Percentiles rank a stretch among this genome's conserved stretches.
Conservation (phyloP, 2,797 vertebrate genomes). For the Cottoperca gobio region DNA sequence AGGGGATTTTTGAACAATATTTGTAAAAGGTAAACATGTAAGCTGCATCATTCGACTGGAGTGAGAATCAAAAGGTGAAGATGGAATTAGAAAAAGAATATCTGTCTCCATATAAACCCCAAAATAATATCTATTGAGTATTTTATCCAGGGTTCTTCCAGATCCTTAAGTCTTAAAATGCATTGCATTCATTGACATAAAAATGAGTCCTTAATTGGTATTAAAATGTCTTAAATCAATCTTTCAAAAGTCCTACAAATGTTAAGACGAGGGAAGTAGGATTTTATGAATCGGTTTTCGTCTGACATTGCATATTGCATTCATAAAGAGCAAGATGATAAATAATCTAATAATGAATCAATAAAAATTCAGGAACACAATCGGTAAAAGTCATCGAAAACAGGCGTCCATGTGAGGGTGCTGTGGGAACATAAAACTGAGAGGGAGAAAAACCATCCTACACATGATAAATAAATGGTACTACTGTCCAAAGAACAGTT, state of each 20-base stretch:
- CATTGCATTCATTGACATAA: too few species aligned
- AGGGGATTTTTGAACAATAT: not conserved
- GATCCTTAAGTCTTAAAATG: too few species aligned
- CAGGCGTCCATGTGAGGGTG: slow-evolving; percentile 6
- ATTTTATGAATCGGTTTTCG: too few species aligned
- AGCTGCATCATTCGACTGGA: not conserved
- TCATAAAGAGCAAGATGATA: not conserved
- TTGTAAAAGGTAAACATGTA: not conserved
- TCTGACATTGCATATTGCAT: too few species aligned
- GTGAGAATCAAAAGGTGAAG: not conserved
- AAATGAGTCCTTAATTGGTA: too few species aligned
- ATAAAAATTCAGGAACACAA: not conserved
- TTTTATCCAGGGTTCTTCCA: not conserved
- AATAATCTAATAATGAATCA: not conserved
- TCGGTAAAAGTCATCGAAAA: not conserved
- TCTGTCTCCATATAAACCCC: not conserved
- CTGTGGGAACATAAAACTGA: not conserved
- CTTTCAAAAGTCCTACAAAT: too few species aligned
- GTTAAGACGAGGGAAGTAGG: too few species aligned
- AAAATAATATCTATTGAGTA: not conserved
- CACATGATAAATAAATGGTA: not conserved
- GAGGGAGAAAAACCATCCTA: not conserved
- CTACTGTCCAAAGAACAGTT: not conserved
- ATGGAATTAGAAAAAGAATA: not conserved
- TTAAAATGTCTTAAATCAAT: too few species aligned